A percentile compares a stretch with the other conserved stretches of the same genome.
These are phyloP conservation scores for Illadopsis cleaveri DNA, from an alignment of 2,113 vertebrate genomes.

Conservation along the genomic window DNA sequence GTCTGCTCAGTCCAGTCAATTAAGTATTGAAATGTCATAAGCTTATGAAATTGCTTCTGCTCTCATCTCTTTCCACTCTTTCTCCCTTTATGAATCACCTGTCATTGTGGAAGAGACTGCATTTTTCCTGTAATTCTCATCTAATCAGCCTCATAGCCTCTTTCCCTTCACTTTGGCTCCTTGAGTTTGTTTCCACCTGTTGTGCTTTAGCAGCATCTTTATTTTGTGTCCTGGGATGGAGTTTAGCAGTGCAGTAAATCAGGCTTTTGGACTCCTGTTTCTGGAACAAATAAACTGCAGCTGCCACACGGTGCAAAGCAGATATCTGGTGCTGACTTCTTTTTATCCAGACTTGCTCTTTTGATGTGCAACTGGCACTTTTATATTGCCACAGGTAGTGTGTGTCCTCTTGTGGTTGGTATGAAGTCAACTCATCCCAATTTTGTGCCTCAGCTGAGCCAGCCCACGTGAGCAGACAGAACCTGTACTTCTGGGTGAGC, in stretches of 20 bases:
- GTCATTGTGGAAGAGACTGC: background rate
- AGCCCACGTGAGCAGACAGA: background rate
- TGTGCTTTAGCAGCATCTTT: background rate
- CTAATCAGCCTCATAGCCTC: background rate
- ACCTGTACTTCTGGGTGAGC: background rate
- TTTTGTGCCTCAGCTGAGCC: background rate
- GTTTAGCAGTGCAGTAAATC: background rate
- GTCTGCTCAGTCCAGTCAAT: background rate
- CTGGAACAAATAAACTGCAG: background rate
- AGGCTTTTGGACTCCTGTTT: background rate
- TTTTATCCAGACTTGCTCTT: background rate
- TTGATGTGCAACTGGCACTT: background rate
- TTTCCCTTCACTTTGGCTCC: background rate
- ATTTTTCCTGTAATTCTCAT: background rate
- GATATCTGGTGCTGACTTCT: background rate
- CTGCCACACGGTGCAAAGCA: background rate
- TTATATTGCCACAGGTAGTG: background rate
- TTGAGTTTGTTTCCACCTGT: background rate
- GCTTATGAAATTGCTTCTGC: background rate
- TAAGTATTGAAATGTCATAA: background rate
- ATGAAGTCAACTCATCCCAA: background rate
- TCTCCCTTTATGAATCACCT: background rate
- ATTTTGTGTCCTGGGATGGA: background rate
- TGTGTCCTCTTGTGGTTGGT: background rate
- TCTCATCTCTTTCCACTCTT: background rate